These are phyloP conservation scores for Nylanderia fulva DNA, from an alignment of 1,140 invertebrate genomes.

Conservation along the genomic window DNA sequence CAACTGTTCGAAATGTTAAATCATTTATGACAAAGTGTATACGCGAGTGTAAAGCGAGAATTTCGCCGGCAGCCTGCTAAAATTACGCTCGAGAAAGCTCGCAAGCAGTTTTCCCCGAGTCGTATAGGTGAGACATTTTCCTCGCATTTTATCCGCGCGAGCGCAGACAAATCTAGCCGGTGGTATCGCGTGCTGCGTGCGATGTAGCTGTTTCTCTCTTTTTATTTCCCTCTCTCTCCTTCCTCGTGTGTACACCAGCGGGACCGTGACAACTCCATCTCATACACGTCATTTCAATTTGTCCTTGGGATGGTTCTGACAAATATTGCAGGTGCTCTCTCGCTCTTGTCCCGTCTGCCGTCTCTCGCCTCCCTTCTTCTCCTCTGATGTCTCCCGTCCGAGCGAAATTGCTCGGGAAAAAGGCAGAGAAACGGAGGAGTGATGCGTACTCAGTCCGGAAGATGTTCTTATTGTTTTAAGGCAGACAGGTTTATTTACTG, in stretches of 20 bases:
- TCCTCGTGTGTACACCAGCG: slow-evolving; percentile 31
- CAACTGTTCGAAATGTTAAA: slow-evolving; percentile 15
- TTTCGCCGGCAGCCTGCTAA: slow-evolving; percentile 33
- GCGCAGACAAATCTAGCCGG: slow-evolving; percentile 44
- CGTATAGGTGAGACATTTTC: slow-evolving; percentile 49
- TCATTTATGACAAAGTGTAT: slow-evolving; percentile 35
- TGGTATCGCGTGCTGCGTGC: slow-evolving; percentile 37
- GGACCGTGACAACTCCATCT: slow-evolving; percentile 73
- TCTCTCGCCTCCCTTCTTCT: neutral
- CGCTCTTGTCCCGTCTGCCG: slow-evolving; percentile 45
- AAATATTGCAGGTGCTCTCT: slow-evolving; percentile 76
- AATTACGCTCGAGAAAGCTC: slow-evolving; percentile 41
- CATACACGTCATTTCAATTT: slow-evolving; percentile 79
- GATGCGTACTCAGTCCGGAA: slow-evolving; percentile 69
- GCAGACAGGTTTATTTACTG: slow-evolving; percentile 80
- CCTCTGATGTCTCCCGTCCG: slow-evolving; percentile 44
- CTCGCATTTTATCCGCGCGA: slow-evolving; percentile 46
- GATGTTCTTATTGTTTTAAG: slow-evolving; percentile 80
- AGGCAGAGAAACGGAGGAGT: slow-evolving; percentile 53
- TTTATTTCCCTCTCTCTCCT: neutral
- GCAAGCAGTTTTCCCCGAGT: slow-evolving; percentile 47
- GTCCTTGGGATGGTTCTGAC: slow-evolving; percentile 75
- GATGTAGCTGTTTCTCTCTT: neutral
- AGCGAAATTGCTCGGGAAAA: slow-evolving; percentile 77
- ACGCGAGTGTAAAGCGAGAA: slow-evolving; percentile 38